Base-by-base conservation (phyloP, 2,113 vertebrate species). In the Phyllostomus discolor region DNA sequence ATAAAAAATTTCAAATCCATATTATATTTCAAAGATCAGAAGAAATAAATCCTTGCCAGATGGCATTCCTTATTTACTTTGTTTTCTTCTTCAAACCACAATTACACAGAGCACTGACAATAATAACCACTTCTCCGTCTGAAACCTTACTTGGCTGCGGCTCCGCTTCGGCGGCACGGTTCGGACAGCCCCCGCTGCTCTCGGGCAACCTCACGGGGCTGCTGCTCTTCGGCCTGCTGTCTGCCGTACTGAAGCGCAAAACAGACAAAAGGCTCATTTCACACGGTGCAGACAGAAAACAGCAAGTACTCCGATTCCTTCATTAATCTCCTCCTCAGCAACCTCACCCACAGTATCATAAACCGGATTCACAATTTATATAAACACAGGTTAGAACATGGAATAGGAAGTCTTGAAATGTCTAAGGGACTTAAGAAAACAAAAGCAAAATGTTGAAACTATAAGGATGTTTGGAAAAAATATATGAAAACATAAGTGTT, bases 161-260 rank as follows among this genome's bases (percentile, higher is more conserved):
- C 7, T 99, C 99, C 0, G 98, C 14, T 8, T 99, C 99, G 3
- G 96, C 26, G 46, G 15, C 93, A 43, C 99, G 99, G 94, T 97
- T 99, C 15, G 98, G 94, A 96, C 98, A 98, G 73, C 99, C 98
- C 3, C 93, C 79, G 59, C 91, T 96, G 0, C 98, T 94, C 67
- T 99, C 99, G 1, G 97, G 98, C 89, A 99, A 96, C 92, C 99
- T 98, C 67, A 99, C 98, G 0, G 99, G 99, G 70, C 99, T 99
- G 98, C 98, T 99, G 76, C 90, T 98, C 98, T 99, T 99, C 4
- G 98, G 98, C 94, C 99, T 99, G 96, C 92, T 99, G 90, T 99
- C 99, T 75, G 96, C 98, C 43, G 92, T 67, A 62, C 99, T 99
- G 83, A 91, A 96, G 98, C 50, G 2, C 90, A 73, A 70, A 88